phyloP scores from a whole-genome alignment of 2,113 vertebrate genomes.

The Epinephelus lanceolatus region DNA sequence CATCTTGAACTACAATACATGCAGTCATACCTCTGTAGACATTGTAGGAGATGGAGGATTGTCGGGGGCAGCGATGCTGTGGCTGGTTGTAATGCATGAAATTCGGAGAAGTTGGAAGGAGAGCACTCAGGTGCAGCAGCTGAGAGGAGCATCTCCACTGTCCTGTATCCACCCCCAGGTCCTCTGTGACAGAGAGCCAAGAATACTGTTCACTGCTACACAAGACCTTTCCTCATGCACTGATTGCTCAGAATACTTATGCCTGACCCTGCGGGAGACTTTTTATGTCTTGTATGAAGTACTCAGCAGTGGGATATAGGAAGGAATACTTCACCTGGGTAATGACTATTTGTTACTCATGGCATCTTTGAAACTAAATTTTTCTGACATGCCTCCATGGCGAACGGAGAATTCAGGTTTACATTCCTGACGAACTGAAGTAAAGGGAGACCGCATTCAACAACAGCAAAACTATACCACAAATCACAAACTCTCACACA shows the following conservation, averaged over 20 bases:
- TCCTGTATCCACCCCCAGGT: background rate
- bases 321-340: too few species aligned
- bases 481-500: too few species aligned
- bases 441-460: too few species aligned
- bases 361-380: too few species aligned
- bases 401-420: too few species aligned
- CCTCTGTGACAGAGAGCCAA: slow-evolving; percentile 23
- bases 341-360: too few species aligned
- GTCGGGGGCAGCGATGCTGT: background rate
- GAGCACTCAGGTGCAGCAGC: slow-evolving; percentile 53
- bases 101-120: slow-evolving; percentile 30
- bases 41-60: slow-evolving; percentile 6
- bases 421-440: too few species aligned
- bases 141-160: slow-evolving; percentile 41
- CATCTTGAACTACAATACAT: background rate
- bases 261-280: background rate
- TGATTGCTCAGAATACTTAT: accelerated
- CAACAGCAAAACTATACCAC: too few species aligned
- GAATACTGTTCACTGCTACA: background rate
- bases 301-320: background rate
- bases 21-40: slow-evolving; percentile 64
- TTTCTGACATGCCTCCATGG: too few species aligned
- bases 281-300: background rate
- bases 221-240: background rate
- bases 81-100: background rate